Conservation (phyloP, 2,888 invertebrate genomes). For the Steromphala cineraria region DNA sequence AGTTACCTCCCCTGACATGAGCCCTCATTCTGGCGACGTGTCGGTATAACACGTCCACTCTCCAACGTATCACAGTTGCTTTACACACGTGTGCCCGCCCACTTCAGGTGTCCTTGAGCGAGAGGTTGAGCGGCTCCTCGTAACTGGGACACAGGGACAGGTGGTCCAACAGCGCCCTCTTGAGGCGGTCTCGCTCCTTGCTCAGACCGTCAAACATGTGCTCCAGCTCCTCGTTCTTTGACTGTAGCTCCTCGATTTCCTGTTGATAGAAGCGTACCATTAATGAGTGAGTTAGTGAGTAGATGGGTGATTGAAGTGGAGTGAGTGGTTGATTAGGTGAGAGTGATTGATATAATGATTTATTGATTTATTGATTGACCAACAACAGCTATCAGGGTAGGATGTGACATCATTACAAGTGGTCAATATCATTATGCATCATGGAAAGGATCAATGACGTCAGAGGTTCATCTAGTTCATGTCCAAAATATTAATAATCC, state of each 20-base stretch:
- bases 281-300: too few species aligned
- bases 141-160: constrained; percentile 30
- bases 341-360: too few species aligned
- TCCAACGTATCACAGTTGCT: constrained; percentile 20
- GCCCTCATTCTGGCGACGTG: not conserved
- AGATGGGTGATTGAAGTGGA: too few species aligned
- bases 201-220: constrained; percentile 44
- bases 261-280: constrained; percentile 26
- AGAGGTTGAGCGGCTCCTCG: constrained; percentile 16
- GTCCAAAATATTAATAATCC: too few species aligned
- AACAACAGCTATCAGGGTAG: too few species aligned
- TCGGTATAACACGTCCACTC: not conserved
- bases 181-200: constrained; percentile 44
- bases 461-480: too few species aligned
- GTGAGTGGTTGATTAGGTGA: too few species aligned
- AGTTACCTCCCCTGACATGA: not conserved
- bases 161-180: constrained; percentile 40
- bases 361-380: too few species aligned
- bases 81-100: not conserved
- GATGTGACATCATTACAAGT: too few species aligned
- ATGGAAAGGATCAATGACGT: too few species aligned
- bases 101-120: constrained; percentile 17
- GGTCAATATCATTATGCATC: too few species aligned
- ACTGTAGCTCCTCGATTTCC: constrained; percentile 43
- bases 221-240: constrained; percentile 42